These are phyloP conservation scores for Agrilus biguttatus DNA, from an alignment of 2,888 invertebrate genomes.

Conservation along the genomic window DNA sequence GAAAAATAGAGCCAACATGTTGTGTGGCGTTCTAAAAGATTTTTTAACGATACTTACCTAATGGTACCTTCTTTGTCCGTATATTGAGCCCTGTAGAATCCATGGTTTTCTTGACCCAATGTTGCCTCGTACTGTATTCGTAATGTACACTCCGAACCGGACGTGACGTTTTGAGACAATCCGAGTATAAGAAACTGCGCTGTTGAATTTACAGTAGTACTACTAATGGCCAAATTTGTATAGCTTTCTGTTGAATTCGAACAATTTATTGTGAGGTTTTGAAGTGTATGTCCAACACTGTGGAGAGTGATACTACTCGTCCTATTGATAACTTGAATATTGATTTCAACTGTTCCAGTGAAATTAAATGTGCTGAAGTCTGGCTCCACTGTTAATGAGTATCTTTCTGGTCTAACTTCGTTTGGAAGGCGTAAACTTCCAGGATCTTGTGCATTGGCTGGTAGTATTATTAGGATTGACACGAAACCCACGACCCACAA, in stretches of 20 bases:
- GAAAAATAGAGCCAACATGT: neutral
- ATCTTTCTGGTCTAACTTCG: slow-evolving; percentile 3
- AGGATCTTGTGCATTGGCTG: neutral
- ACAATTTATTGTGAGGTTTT: no score
- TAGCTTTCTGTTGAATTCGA: no score
- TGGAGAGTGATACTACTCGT: slow-evolving; percentile 7
- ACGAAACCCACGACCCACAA: no score
- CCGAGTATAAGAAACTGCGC: no score
- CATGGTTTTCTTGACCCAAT: slow-evolving; percentile 2
- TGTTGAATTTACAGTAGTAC: no score
- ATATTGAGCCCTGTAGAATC: slow-evolving; percentile 7
- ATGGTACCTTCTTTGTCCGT: slow-evolving; percentile 3
- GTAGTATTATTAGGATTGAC: no score
- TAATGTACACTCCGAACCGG: no score
- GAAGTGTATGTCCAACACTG: neutral
- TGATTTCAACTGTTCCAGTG: slow-evolving; percentile 6
- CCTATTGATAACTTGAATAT: neutral
- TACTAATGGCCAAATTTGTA: no score
- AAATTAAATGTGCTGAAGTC: slow-evolving; percentile 3
- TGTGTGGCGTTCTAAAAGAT: neutral
- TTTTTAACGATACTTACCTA: slow-evolving; percentile 2
- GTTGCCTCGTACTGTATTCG: neutral
- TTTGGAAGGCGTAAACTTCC: slow-evolving; percentile 7
- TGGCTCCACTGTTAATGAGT: slow-evolving; percentile 5
- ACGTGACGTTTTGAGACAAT: no score